These are phyloP conservation scores for Crotophaga sulcirostris DNA, from an alignment of 2,113 vertebrate species.

Conservation along the genomic window DNA sequence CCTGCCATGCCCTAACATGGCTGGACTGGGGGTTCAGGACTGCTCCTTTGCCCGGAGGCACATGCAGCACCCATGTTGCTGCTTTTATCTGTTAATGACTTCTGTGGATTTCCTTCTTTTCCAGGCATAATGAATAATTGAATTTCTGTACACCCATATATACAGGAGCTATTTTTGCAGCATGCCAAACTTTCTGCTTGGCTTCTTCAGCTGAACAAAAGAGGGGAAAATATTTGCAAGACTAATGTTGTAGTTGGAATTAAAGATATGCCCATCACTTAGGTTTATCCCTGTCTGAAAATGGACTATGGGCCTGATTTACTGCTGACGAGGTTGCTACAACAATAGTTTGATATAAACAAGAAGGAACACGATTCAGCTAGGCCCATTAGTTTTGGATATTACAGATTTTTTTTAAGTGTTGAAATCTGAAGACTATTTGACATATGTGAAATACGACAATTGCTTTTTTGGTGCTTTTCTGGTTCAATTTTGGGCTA, in stretches of 20 bases:
- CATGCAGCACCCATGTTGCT: accelerated
- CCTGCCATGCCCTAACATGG: accelerated
- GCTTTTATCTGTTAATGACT: not conserved
- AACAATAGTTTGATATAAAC: not conserved
- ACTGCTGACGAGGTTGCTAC: not conserved
- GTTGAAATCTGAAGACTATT: not conserved
- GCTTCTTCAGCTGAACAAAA: not conserved
- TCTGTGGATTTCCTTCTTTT: not conserved
- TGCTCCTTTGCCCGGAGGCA: not conserved
- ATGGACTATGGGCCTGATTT: not conserved
- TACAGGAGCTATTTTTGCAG: not conserved
- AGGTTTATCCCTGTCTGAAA: not conserved
- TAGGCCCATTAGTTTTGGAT: not conserved
- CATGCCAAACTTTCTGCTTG: not conserved
- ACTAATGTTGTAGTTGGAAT: not conserved
- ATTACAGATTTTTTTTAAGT: not conserved
- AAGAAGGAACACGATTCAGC: not conserved
- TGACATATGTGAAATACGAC: not conserved
- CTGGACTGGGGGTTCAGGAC: not conserved
- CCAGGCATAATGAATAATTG: not conserved
- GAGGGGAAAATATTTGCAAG: not conserved
- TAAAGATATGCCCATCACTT: not conserved
- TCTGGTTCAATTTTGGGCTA: not conserved
- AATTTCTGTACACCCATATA: not conserved
- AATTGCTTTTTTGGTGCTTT: not conserved